A percentile compares a stretch with the other conserved stretches of the same genome.
Evolutionary conservation across 2,888 invertebrate species (phyloP).

Genomic region (Oeneis ivallda): DNA sequence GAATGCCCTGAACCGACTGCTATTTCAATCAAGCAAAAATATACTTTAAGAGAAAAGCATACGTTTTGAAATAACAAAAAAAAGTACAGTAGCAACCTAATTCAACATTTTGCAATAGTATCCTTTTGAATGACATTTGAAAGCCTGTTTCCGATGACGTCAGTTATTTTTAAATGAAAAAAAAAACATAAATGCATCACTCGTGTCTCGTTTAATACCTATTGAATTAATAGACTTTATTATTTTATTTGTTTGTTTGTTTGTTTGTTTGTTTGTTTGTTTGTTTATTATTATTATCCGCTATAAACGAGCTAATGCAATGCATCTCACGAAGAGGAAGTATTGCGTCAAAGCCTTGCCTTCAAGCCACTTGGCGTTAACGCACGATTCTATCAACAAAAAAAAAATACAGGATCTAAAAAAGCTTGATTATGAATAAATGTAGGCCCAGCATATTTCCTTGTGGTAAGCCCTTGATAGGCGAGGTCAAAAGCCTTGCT

Average conservation of each 20-base stretch:
- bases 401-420: neutral
- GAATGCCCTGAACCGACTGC: slow-evolving; percentile 1
- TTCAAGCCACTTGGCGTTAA: neutral
- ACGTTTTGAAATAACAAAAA: neutral
- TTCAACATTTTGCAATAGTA: slow-evolving; percentile 34
- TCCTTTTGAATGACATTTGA: slow-evolving; percentile 40
- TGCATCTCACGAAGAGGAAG: neutral
- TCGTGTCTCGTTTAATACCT: neutral
- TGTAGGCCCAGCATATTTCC: neutral
- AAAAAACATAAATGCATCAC: neutral
- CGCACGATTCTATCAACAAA: neutral
- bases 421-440: neutral
- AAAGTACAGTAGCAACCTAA: slow-evolving; percentile 9
- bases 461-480: neutral
- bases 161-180: slow-evolving; percentile 10
- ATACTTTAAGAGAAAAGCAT: neutral
- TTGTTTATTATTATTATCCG: neutral
- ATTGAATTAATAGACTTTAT: neutral
- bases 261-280: neutral
- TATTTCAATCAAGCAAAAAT: neutral
- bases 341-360: neutral
- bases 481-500: neutral
- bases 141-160: slow-evolving; percentile 34
- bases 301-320: neutral
- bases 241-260: neutral